A percentile compares a stretch with the other conserved stretches of the same genome.
Conservation (phyloP, 2,113 vertebrate species). For the Mormoops blainvillei region DNA sequence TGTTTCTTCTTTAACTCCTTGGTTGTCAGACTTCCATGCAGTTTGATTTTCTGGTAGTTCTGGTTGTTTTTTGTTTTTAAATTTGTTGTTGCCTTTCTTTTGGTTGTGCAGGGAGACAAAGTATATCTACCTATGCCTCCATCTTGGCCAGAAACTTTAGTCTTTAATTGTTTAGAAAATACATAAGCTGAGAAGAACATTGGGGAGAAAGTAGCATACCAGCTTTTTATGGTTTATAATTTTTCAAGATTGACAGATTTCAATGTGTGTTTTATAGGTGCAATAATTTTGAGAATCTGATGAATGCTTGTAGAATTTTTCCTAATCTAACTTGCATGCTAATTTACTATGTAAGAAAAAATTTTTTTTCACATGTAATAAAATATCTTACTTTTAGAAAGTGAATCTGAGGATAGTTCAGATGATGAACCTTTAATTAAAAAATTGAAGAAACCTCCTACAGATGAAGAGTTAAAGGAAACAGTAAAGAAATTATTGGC, state of each 20-base stretch:
- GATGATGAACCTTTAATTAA: conserved; percentile 95
- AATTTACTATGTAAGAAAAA: conserved; percentile 1
- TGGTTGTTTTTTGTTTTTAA: no score
- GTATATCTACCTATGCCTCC: no score
- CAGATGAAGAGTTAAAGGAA: conserved; percentile 90
- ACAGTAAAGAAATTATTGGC: conserved; percentile 90
- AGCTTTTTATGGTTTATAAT: background rate
- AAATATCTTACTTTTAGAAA: conserved; percentile 79
- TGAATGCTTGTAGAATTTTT: background rate
- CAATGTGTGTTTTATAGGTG: no score
- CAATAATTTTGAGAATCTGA: background rate
- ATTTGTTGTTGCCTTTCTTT: no score
- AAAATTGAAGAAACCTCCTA: conserved; percentile 90
- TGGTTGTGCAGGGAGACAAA: no score
- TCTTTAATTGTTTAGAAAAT: background rate
- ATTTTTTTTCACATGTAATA: background rate
- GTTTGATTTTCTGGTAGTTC: no score
- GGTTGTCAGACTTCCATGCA: no score
- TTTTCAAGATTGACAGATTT: no score
- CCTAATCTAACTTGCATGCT: background rate
- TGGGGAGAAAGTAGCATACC: background rate
- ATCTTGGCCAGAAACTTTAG: no score
- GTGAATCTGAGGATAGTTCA: conserved; percentile 89
- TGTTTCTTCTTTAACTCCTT: no score
- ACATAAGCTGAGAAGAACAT: background rate